phyloP scores from a whole-genome alignment of 2,797 vertebrate genomes.

The Rallus crepitans region DNA sequence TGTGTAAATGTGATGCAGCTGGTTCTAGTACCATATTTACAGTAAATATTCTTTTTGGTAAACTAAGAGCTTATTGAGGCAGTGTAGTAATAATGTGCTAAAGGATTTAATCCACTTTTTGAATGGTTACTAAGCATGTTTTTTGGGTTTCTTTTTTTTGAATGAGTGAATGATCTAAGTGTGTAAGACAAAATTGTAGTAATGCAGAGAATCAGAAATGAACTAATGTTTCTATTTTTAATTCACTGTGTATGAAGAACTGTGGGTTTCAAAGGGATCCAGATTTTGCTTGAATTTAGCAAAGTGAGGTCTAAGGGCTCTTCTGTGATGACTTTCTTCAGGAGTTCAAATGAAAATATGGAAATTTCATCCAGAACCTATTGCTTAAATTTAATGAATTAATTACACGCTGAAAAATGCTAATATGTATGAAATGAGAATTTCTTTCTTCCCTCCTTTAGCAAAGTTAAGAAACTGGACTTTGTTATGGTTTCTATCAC shows the following conservation, averaged over 20 bases:
- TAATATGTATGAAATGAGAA: neutral
- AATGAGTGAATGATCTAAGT: slow-evolving; percentile 29
- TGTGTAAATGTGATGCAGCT: slow-evolving; percentile 79
- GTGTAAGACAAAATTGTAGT: neutral
- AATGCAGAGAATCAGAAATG: slow-evolving; percentile 18
- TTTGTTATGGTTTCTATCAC: slow-evolving; percentile 12
- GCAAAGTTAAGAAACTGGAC: neutral
- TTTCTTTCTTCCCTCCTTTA: neutral
- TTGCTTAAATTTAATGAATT: slow-evolving; percentile 36
- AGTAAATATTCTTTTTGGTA: slow-evolving; percentile 68
- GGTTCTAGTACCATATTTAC: slow-evolving; percentile 72
- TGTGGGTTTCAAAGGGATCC: neutral
- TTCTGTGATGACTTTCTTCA: slow-evolving; percentile 32
- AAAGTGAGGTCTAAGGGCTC: slow-evolving; percentile 22
- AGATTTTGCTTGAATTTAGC: slow-evolving; percentile 18
- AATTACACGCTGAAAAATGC: slow-evolving; percentile 40
- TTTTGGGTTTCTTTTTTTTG: neutral
- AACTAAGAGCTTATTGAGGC: slow-evolving; percentile 66
- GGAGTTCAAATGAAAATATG: slow-evolving; percentile 26
- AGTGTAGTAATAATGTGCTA: slow-evolving; percentile 56
- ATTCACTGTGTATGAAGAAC: neutral
- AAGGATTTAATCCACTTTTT: slow-evolving; percentile 61
- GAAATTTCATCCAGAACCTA: slow-evolving; percentile 12
- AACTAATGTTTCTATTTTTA: slow-evolving; percentile 34
- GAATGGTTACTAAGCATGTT: slow-evolving; percentile 36